Conservation (phyloP, 2,113 vertebrate species). For the Tauraco erythrolophus region DNA sequence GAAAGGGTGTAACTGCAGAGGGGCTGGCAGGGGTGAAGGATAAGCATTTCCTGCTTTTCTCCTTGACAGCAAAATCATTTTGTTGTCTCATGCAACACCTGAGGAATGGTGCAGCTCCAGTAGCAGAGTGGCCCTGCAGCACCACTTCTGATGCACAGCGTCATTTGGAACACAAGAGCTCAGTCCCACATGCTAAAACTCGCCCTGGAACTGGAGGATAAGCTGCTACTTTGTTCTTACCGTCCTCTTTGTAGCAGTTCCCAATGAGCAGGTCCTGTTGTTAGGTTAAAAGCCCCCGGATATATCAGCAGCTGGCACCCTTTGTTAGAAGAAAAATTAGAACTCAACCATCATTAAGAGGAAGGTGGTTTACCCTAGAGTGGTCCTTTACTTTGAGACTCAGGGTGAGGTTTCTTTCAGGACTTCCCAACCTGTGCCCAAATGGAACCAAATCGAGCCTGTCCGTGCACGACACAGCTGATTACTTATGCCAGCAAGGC, state of each 20-base stretch:
- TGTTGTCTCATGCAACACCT: background rate
- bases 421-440: background rate
- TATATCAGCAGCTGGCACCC: slow-evolving; percentile 95
- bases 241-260: slow-evolving; percentile 92
- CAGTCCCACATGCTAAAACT: background rate
- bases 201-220: background rate
- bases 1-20: fast-evolving
- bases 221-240: slow-evolving; percentile 70
- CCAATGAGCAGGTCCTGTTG: slow-evolving; percentile 96
- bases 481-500: background rate
- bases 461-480: fast-evolving
- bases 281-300: slow-evolving; percentile 97
- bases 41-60: background rate
- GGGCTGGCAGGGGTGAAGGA: background rate
- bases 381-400: background rate
- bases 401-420: background rate
- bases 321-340: slow-evolving; percentile 52
- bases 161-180: background rate
- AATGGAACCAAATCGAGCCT: background rate
- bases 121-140: background rate
- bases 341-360: background rate
- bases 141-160: background rate
- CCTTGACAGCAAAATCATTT: background rate
- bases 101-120: background rate
- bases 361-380: background rate